Evolutionary conservation across 1,140 invertebrate genomes (phyloP), one percentile per base, ranked within the genome.

Genomic region (Chrysomallon squamiferum): DNA sequence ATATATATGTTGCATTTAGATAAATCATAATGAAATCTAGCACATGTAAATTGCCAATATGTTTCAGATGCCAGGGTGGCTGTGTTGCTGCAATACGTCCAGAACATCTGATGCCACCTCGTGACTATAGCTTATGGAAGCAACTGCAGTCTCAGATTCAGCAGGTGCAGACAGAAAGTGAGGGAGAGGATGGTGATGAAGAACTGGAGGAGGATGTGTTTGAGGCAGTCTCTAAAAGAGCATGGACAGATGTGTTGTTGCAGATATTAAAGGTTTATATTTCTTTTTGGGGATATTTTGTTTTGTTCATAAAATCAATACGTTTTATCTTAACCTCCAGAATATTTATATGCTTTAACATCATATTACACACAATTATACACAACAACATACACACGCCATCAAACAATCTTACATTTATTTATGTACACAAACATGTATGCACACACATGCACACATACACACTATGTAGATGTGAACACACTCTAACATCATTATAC

Each of bases 171-270:
- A 62, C 63, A 20, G 68, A 69, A 22, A 65, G 61, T 6, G 63
- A 49, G 18, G 65, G 58, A 29, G 62, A 68, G 35, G n/a, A 50
- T 32, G 22, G 25, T 7, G 74, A 77, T 20, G 73, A 81, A 30
- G 70, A 75, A 27, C 69, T 84, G 20, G 78, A 80, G 30, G 76
- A 81, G 43, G 76, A 85, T 57, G 68, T 84, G 13, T 86, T 86
- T 80, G 83, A 86, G 67, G 76, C 78, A 9, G 75, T 86, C 6
- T 84, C 82, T 11, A 86, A 84, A 69, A 68, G 80, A 57, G 77
- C 81, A 15, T 86, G 85, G 85, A 80, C 81, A 3, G 84, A 86
- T 65, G 71, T 85, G 30, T 70, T 86, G 13, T 68, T 86, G 27
- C 85, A 86, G 72, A 70, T 84, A 25, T 66, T 83, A 54, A 86